Conservation (phyloP, 1,140 invertebrate genomes). For the Eumaeus atala region DNA sequence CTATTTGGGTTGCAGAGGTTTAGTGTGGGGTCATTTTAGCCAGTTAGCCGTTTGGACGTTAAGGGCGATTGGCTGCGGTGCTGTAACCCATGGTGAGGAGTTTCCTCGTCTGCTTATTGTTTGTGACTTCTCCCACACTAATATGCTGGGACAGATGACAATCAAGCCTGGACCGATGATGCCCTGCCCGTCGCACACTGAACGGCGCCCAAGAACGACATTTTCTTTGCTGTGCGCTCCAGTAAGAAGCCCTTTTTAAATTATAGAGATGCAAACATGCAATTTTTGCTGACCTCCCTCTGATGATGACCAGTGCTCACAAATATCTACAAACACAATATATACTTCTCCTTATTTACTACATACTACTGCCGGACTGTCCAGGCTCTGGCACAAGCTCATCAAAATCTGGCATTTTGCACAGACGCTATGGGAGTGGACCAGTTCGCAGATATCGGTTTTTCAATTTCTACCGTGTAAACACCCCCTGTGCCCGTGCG, state of each 20-base stretch:
- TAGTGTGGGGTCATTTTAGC: constrained; percentile 57
- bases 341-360: too few relatives aligned
- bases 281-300: too few relatives aligned
- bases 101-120: constrained; percentile 44
- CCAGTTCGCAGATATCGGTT: too few relatives aligned
- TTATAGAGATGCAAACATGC: neutral
- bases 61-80: constrained; percentile 50
- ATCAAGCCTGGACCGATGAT: constrained; percentile 35
- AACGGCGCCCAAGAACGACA: constrained; percentile 29
- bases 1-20: constrained; percentile 28
- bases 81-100: constrained; percentile 37
- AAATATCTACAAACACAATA: too few relatives aligned
- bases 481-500: too few relatives aligned
- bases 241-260: constrained; percentile 28
- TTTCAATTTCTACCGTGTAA: too few relatives aligned
- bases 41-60: constrained; percentile 56
- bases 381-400: too few relatives aligned
- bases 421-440: too few relatives aligned
- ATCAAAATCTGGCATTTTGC: too few relatives aligned
- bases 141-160: constrained; percentile 60
- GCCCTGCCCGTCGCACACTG: constrained; percentile 39
- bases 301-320: too few relatives aligned
- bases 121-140: constrained; percentile 65
- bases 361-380: too few relatives aligned
- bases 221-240: constrained; percentile 48